These are phyloP conservation scores for Siphlonurus alternatus DNA, from an alignment of 2,888 invertebrate genomes.

Conservation along the genomic window DNA sequence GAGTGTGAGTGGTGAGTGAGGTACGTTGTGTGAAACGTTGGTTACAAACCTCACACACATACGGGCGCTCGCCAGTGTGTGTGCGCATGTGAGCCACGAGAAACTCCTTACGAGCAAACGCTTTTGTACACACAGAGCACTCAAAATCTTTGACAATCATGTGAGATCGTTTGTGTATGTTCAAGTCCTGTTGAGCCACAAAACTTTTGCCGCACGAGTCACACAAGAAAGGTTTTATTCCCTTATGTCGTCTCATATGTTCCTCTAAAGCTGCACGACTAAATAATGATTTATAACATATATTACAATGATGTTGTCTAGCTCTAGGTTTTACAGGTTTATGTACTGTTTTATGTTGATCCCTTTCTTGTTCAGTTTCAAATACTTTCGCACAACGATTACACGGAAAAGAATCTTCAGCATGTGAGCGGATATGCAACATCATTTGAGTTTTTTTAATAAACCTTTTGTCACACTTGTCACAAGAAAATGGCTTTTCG, in stretches of 20 bases:
- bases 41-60: neutral
- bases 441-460: neutral
- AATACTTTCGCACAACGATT: neutral
- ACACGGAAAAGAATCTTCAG: neutral
- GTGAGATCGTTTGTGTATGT: constrained; percentile 2
- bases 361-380: neutral
- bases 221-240: neutral
- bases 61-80: neutral
- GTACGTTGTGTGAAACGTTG: neutral
- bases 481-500: constrained; percentile 40
- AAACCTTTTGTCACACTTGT: constrained; percentile 39
- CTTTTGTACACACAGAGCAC: neutral
- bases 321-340: neutral
- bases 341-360: neutral
- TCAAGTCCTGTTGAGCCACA: neutral
- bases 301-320: neutral
- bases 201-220: neutral
- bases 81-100: neutral
- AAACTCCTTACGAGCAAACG: neutral
- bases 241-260: neutral
- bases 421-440: neutral
- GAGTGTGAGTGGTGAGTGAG: constrained; percentile 27
- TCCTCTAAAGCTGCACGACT: neutral
- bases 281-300: neutral
- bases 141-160: neutral